Conservation (phyloP, 2,113 vertebrate species). For the Oxygymnocypris stewartii region DNA sequence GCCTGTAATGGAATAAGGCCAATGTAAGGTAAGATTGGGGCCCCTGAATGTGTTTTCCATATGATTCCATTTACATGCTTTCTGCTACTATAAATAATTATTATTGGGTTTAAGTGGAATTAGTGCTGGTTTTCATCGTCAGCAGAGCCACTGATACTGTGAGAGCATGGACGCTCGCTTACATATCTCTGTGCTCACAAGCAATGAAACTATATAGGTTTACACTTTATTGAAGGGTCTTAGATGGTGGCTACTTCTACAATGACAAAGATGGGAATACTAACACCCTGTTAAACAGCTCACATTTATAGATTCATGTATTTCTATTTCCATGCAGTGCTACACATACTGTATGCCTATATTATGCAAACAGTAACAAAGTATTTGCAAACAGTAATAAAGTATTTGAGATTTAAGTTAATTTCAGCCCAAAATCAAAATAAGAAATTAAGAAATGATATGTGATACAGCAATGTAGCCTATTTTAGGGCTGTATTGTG, state of each 20-base stretch:
- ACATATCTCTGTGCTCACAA: neutral
- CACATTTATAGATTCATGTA: neutral
- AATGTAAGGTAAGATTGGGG: conserved; percentile 52
- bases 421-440: neutral
- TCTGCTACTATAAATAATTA: conserved; percentile 68
- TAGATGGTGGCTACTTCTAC: neutral
- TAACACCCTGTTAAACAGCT: conserved; percentile 11
- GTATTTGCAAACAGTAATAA: neutral
- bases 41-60: conserved; percentile 66
- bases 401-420: neutral
- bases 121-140: conserved; percentile 60
- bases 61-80: conserved; percentile 60
- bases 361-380: neutral
- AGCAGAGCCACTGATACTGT: conserved; percentile 55
- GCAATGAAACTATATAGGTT: neutral
- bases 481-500: neutral
- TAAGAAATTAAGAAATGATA: neutral
- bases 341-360: neutral
- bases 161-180: conserved; percentile 2
- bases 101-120: conserved; percentile 71
- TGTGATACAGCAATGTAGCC: neutral
- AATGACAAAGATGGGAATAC: conserved; percentile 9
- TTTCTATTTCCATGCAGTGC: neutral
- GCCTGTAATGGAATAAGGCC: conserved; percentile 50
- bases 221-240: neutral